These are phyloP conservation scores for Chelidonichthys spinosus DNA, from an alignment of 2,797 vertebrate genomes.

Conservation along the genomic window DNA sequence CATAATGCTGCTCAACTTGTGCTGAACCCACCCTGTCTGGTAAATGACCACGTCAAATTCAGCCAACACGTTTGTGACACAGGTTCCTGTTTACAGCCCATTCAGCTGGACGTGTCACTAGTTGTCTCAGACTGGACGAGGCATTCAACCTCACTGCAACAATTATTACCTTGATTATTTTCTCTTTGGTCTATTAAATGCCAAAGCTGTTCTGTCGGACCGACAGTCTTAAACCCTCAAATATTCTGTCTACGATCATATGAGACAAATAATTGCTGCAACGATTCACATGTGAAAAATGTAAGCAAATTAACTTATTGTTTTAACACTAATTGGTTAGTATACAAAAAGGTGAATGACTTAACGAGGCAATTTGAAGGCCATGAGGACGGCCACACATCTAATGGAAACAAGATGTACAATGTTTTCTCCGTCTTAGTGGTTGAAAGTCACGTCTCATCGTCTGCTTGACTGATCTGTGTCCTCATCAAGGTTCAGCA, in stretches of 20 bases:
- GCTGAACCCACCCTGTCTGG: background rate
- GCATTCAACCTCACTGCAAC: background rate
- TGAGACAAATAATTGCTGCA: background rate
- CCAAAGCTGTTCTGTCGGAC: background rate
- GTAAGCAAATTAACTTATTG: background rate
- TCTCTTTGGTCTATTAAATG: background rate
- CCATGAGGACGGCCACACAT: no score
- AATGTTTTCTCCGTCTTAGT: background rate
- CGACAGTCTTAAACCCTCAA: background rate
- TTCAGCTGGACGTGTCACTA: background rate
- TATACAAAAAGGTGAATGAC: rapidly evolving
- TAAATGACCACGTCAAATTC: background rate
- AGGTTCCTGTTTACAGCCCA: background rate
- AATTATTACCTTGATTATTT: background rate
- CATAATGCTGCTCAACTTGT: background rate
- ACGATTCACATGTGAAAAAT: background rate
- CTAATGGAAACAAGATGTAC: background rate
- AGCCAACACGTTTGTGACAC: background rate
- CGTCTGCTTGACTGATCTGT: background rate
- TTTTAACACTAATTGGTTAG: background rate
- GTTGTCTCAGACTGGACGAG: background rate
- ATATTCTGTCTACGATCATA: background rate
- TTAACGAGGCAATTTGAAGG: background rate
- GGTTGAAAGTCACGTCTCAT: background rate
- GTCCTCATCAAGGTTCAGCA: background rate